Conservation (phyloP, 2,797 vertebrate genomes). For the Acipenser ruthenus region DNA sequence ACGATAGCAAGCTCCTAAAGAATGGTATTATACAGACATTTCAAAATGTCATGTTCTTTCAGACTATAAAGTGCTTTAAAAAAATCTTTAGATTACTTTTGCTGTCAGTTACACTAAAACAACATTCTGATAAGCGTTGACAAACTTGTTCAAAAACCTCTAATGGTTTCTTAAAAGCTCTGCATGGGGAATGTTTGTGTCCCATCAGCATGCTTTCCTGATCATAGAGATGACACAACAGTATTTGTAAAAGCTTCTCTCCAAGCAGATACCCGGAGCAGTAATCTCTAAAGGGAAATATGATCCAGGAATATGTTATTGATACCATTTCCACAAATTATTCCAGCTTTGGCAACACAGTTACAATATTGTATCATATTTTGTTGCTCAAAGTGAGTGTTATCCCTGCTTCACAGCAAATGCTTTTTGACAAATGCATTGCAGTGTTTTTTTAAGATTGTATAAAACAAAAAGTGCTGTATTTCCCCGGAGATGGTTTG, state of each 20-base stretch:
- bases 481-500: constrained; percentile 46
- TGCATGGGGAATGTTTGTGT: constrained; percentile 56
- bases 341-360: constrained; percentile 53
- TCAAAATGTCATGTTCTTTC: too few species aligned
- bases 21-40: too few species aligned
- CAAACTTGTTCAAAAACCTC: constrained; percentile 40
- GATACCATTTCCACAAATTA: constrained; percentile 46
- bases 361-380: constrained; percentile 37
- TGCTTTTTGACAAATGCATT: constrained; percentile 50
- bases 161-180: constrained; percentile 59
- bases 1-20: too few species aligned
- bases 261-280: constrained; percentile 42
- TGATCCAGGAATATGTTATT: constrained; percentile 21
- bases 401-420: constrained; percentile 28
- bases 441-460: constrained; percentile 53
- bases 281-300: constrained; percentile 41
- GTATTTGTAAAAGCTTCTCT: constrained; percentile 44
- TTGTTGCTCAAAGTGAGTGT: constrained; percentile 48
- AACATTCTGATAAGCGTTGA: constrained; percentile 41
- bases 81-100: constrained; percentile 32
- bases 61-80: not conserved
- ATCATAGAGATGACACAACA: constrained; percentile 58
- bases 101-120: constrained; percentile 59
- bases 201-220: constrained; percentile 49
- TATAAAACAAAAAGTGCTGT: constrained; percentile 52